Evolutionary conservation across 2,888 invertebrate genomes (phyloP), one percentile per base, ranked within the genome.

Genomic region (Drosophila monieri): DNA sequence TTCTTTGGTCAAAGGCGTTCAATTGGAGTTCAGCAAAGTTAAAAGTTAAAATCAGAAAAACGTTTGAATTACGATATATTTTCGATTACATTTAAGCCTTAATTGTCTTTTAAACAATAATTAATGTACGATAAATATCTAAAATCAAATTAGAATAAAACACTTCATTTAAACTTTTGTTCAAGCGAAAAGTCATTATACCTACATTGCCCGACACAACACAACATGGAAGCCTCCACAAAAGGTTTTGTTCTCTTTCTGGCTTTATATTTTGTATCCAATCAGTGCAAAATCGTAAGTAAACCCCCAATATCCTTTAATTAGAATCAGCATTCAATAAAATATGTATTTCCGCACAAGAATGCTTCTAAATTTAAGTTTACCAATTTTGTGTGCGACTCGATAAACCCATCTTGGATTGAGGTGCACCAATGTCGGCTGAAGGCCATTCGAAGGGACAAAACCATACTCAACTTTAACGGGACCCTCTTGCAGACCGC

Each of bases 361-460:
- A 14, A 23, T 51, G 23, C 57, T 4, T 27, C 30, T 15, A 32
- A 23, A 14, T 43, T 44, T 3, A 52, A 25, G 32, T 35, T 52
- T 2, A 43, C 52, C 1, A 58, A 58, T 6, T 52, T 52, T 0
- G 35, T 35, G 35, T 35, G 35, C 14, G n/a, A n/a, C 14, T 35
- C 35, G 2, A 6, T 14, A n/a, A n/a, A 35, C 6, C 35, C 35
- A 6, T n/a, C 35, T 6, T 35, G 35, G 35, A 1, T 35, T 6
- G 35, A n/a, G 1, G n/a, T 35, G 6, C n/a, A 35, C 6, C n/a
- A n/a, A 35, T 35, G 35, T 35, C 35, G 35, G 6, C 14, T 35
- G n/a, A 35, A 35, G 35, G 35, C 35, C n/a, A n/a, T 35, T n/a
- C 35, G 35, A n/a, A 35, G 35, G 35, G 35, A 35, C n/a, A 6